Conservation (phyloP, 1,140 invertebrate genomes). For the Bicyclus anynana region DNA sequence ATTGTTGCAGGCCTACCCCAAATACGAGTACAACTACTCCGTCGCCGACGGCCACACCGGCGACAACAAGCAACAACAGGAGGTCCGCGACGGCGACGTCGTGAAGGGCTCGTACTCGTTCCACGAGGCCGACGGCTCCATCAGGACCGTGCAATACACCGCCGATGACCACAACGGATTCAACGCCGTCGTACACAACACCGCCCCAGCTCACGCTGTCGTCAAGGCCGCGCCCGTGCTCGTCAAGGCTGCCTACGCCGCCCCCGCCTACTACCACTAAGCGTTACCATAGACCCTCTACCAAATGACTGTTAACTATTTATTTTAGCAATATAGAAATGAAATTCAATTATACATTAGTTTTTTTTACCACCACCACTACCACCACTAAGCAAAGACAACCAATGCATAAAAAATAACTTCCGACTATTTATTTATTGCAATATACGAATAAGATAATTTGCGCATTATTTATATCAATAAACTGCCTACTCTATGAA, state of each 20-base stretch:
- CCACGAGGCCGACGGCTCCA: conserved; percentile 77
- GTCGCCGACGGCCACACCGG: conserved; percentile 43
- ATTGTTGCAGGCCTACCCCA: conserved; percentile 42
- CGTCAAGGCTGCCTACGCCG: conserved; percentile 35
- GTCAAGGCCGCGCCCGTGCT: conserved; percentile 39
- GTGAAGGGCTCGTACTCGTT: conserved; percentile 78
- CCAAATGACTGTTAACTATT: conserved; percentile 12
- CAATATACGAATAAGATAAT: conserved; percentile 16
- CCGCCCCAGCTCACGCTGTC: conserved; percentile 41
- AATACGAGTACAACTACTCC: conserved; percentile 75
- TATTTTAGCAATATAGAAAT: too few relatives aligned
- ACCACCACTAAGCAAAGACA: conserved; percentile 32
- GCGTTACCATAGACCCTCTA: not conserved
- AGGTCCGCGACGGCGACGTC: conserved; percentile 74
- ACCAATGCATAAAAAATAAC: conserved; percentile 8
- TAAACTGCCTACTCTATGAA: too few relatives aligned
- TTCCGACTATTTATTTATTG: conserved; percentile 43
- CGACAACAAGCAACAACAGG: conserved; percentile 76
- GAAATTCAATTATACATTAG: too few relatives aligned
- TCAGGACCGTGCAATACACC: conserved; percentile 65
- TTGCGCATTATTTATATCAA: not conserved
- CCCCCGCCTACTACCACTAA: conserved; percentile 31
- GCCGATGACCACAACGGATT: conserved; percentile 29
- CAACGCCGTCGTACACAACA: conserved; percentile 59
- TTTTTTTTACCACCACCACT: conserved; percentile 21